These are phyloP conservation scores for Acanthornis magna DNA, from an alignment of 2,797 vertebrate genomes.

Conservation along the genomic window DNA sequence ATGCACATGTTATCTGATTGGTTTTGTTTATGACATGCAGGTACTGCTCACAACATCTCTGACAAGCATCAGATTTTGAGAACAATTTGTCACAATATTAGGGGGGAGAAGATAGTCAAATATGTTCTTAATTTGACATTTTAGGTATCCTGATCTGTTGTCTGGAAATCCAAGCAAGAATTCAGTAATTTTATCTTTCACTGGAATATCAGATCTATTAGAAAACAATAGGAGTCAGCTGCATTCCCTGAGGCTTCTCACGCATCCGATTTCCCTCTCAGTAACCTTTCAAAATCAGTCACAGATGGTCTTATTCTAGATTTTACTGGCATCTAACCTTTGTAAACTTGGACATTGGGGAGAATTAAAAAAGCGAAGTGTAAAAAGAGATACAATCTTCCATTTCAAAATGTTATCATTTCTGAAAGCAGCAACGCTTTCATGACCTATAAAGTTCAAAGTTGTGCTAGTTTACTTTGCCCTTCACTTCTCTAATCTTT, in stretches of 20 bases:
- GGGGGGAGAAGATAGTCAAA: neutral
- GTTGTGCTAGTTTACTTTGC: neutral
- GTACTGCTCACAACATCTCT: neutral
- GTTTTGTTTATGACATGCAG: neutral
- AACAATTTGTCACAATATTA: neutral
- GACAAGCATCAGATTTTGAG: neutral
- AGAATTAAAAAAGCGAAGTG: slow-evolving; percentile 49
- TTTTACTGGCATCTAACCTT: slow-evolving; percentile 70
- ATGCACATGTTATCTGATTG: accelerated
- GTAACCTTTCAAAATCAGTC: slow-evolving; percentile 71
- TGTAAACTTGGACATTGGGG: slow-evolving; percentile 56
- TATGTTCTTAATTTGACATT: neutral
- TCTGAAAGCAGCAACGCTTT: slow-evolving; percentile 23
- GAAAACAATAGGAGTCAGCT: neutral
- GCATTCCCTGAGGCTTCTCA: slow-evolving; percentile 5
- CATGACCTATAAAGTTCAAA: slow-evolving; percentile 66
- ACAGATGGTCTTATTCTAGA: slow-evolving; percentile 67
- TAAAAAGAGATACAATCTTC: slow-evolving; percentile 58
- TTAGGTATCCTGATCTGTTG: neutral
- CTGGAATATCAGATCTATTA: neutral
- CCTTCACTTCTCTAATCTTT: neutral
- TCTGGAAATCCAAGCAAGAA: neutral
- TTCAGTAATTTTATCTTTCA: neutral
- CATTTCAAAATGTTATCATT: slow-evolving; percentile 48
- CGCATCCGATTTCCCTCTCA: slow-evolving; percentile 24